Evolutionary conservation across 2,797 vertebrate genomes (phyloP), one percentile per base, ranked within the genome.

Genomic region (Carapus acus): DNA sequence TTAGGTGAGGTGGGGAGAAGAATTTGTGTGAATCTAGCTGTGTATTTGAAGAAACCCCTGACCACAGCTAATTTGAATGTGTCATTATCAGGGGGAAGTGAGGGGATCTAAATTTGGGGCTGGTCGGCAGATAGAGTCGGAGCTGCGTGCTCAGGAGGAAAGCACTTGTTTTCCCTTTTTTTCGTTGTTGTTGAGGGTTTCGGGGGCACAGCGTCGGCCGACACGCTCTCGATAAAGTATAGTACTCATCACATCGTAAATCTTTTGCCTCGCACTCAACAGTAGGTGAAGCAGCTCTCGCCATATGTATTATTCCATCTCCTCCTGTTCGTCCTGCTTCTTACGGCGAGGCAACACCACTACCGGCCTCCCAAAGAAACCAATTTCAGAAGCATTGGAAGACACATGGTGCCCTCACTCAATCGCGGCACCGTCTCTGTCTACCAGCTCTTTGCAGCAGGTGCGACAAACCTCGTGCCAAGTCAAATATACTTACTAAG

Each of bases 1-100:
- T 83, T 79, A 87, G 83, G 85, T 87, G 82, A 88, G 83, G 80
- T 83, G 78, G 83, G 81, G 80, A 85, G 84, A 85, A 80, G 83
- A 84, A 86, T 87, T 86, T 86, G 76, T 76, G 81, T 86, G 83
- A 85, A 87, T 85, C 74, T 81, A 77, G 67, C 71, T 77, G 78
- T 81, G 80, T 83, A 83, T 87, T 83, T 86, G 83, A 83, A 86
- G 79, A 81, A 84, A 75, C 68, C 76, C 74, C 73, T 62, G 50
- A 84, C 87, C 87, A 79, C 85, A 83, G 83, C 83, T 83, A 89
- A 88, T 89, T 84, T 88, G 65, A 89, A 88, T 82, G 83, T 86
- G 79, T 79, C 81, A 85, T 86, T 87, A 83, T 67, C 73, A 75
- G 65, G 72, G 67, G 73, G 62, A 71, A 61, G 4, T 33, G 3